Percentiles rank a stretch among this genome's conserved stretches.
Evolutionary conservation across 2,797 vertebrate genomes (phyloP).

Genomic region (Florisuga fusca): DNA sequence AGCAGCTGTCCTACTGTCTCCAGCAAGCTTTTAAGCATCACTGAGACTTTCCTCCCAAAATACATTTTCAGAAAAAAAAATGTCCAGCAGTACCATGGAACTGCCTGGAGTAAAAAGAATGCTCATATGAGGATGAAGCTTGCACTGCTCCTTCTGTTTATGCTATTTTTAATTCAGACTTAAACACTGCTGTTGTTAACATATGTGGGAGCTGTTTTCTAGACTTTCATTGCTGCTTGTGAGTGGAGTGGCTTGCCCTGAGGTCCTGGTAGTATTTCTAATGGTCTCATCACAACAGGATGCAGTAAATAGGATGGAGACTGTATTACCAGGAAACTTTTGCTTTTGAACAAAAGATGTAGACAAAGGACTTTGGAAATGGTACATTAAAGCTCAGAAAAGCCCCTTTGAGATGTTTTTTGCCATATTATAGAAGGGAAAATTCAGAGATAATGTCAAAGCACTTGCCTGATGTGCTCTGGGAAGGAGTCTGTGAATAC

Average conservation of each 20-base stretch:
- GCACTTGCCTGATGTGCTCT: background rate
- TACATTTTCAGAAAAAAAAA: background rate
- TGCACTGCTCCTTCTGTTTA: background rate
- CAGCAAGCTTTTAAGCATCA: background rate
- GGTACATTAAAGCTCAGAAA: background rate
- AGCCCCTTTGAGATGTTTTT: background rate
- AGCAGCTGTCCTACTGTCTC: background rate
- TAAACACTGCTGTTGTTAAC: background rate
- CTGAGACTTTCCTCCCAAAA: background rate
- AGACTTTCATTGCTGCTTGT: background rate
- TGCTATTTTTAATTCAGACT: background rate
- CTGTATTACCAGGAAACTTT: background rate
- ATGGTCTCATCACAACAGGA: background rate
- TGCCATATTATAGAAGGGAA: background rate
- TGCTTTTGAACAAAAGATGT: background rate
- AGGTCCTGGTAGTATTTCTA: background rate
- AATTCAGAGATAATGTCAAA: background rate
- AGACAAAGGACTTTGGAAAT: background rate
- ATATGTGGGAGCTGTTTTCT: accelerated
- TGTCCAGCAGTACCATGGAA: background rate
- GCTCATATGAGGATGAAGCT: background rate
- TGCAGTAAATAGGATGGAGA: background rate
- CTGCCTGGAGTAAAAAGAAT: background rate
- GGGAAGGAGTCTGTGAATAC: background rate
- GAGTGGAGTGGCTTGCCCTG: background rate